phyloP scores from a whole-genome alignment of 1,140 invertebrate species.

The Magallana gigas region DNA sequence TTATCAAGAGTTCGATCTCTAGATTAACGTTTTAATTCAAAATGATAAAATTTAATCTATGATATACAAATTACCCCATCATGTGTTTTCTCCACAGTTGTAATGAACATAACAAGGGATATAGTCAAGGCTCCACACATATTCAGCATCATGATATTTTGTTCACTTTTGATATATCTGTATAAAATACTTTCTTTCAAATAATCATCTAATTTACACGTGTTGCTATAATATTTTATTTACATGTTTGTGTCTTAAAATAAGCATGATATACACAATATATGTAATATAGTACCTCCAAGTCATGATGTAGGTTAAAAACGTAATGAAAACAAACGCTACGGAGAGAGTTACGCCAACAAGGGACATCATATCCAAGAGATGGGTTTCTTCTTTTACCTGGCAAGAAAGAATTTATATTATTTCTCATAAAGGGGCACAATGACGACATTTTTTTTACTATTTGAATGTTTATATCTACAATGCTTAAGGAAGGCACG shows the following conservation, averaged over 20 bases:
- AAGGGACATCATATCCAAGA: not conserved
- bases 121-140: slow-evolving; percentile 39
- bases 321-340: slow-evolving; percentile 1
- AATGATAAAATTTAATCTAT: no score
- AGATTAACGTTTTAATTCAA: no score
- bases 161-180: slow-evolving; percentile 43
- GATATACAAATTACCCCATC: slow-evolving; percentile 6
- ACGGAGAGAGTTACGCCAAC: slow-evolving; percentile 26
- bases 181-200: no score
- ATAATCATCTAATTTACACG: no score
- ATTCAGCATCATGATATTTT: slow-evolving; percentile 3
- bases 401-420: not conserved
- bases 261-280: not conserved
- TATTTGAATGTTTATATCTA: no score
- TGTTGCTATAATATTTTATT: no score
- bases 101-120: slow-evolving; percentile 34
- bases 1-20: no score
- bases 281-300: slow-evolving; percentile 26
- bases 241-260: not conserved
- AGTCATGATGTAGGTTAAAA: slow-evolving; percentile 18
- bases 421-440: no score
- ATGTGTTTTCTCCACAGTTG: slow-evolving; percentile 27
- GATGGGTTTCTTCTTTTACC: not conserved
- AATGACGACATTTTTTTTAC: no score
- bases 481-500: no score